phyloP scores from a whole-genome alignment of 2,888 invertebrate species.

The Tachina fera region DNA sequence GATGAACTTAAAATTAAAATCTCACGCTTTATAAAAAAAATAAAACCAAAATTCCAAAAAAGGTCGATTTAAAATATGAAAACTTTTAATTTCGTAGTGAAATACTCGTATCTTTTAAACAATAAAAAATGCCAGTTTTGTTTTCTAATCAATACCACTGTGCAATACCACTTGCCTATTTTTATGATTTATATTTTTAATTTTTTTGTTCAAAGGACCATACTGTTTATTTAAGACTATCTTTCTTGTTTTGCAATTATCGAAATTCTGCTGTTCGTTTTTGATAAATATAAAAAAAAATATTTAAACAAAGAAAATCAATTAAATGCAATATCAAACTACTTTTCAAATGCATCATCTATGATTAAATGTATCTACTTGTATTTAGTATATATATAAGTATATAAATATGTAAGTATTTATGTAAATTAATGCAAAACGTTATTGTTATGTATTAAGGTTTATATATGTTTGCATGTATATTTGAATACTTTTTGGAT shows the following conservation, averaged over 20 bases:
- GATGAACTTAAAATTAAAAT: too few relatives aligned
- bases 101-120: too few relatives aligned
- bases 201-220: too few relatives aligned
- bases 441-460: background rate
- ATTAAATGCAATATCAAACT: conserved; percentile 33
- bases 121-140: too few relatives aligned
- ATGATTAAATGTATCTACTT: conserved; percentile 18
- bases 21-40: too few relatives aligned
- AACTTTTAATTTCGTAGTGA: too few relatives aligned
- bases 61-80: too few relatives aligned
- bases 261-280: conserved; percentile 14
- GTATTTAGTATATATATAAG: conserved; percentile 10
- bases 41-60: too few relatives aligned
- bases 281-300: background rate
- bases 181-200: too few relatives aligned
- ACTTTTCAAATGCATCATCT: conserved; percentile 33
- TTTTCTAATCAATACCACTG: too few relatives aligned
- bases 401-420: background rate
- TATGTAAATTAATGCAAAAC: background rate
- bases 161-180: too few relatives aligned
- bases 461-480: background rate
- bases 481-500: background rate
- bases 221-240: too few relatives aligned
- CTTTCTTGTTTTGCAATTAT: background rate
- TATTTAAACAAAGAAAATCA: background rate